Evolutionary conservation across 2,888 invertebrate genomes (phyloP), one percentile per base, ranked within the genome.

Genomic region (Cordilura impudica): DNA sequence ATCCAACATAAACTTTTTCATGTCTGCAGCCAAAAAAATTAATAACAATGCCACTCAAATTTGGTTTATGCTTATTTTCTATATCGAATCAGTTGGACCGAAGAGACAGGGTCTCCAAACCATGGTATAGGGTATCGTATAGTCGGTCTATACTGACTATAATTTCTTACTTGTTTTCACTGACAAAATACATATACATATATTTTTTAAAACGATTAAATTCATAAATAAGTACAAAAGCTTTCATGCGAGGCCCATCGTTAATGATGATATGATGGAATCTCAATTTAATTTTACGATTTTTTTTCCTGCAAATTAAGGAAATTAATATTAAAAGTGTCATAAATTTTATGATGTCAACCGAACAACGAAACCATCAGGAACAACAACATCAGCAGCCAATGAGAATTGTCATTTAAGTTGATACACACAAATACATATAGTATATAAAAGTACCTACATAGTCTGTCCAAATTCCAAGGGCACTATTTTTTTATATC

Each of bases 291-390:
- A 81, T 77, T 81, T 81, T 79, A 83, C 75, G 81, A 65, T 74
- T 73, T 53, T 53, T 60, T 72, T 63, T 54, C 47, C 19, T 56
- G 76, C 71, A 82, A 81, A 82, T 82, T 81, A 82, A 81, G 74
- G 72, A 83, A 78, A 81, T 82, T 81, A 80, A 78, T 82, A 78
- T 81, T 77, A 70, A 82, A 78, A 69, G 78, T 78, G 79, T 70
- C 81, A 78, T 81, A 81, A 81, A 81, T 79, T 82, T 78, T 71
- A 74, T 81, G 72, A 78, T 60, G 58, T 61, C 72, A 79, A 69
- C 58, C 53, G 56, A 70, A 45, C 16, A 45, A 58, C 29, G 16
- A 39, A 29, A 65, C 35, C 21, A 18, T 45, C 58, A 47, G 61
- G 39, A 56, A 65, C 16, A 72, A 19, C 60, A 31, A 43, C 43